These are phyloP conservation scores for Anagrus nilaparvatae DNA, from an alignment of 1,140 invertebrate species.

Conservation along the genomic window DNA sequence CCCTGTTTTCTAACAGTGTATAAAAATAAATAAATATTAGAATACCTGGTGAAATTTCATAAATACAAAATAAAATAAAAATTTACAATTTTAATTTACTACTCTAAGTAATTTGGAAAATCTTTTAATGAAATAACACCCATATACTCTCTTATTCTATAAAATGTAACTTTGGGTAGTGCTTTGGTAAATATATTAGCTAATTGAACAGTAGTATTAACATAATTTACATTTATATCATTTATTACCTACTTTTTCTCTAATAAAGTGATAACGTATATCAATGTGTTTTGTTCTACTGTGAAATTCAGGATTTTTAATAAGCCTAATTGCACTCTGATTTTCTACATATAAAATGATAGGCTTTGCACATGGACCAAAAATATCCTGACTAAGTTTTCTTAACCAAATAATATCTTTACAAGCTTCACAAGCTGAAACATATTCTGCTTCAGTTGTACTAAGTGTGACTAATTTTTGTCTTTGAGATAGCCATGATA, in stretches of 20 bases:
- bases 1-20: too few species aligned
- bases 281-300: conserved; percentile 27
- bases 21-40: too few species aligned
- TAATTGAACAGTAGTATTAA: conserved; percentile 8
- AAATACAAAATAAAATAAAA: too few species aligned
- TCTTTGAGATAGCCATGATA: conserved; percentile 24
- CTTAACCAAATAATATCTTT: conserved; percentile 11
- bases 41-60: too few species aligned
- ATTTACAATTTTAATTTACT: too few species aligned
- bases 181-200: conserved; percentile 12
- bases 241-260: conserved; percentile 17
- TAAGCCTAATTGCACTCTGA: conserved; percentile 20
- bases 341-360: conserved; percentile 15
- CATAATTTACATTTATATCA: conserved; percentile 15
- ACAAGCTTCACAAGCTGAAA: conserved; percentile 4
- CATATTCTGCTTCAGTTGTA: conserved; percentile 18
- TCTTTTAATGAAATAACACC: too few species aligned
- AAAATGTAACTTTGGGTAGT: conserved; percentile 1
- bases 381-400: too few species aligned
- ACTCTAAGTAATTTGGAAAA: too few species aligned
- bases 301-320: conserved; percentile 20
- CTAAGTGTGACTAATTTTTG: conserved; percentile 20
- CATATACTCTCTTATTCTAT: too few species aligned
- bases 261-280: conserved; percentile 23
- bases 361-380: neutral